Evolutionary conservation across 1,140 invertebrate species (phyloP), one percentile per base, ranked within the genome.

Genomic region (Panonychus citri): DNA sequence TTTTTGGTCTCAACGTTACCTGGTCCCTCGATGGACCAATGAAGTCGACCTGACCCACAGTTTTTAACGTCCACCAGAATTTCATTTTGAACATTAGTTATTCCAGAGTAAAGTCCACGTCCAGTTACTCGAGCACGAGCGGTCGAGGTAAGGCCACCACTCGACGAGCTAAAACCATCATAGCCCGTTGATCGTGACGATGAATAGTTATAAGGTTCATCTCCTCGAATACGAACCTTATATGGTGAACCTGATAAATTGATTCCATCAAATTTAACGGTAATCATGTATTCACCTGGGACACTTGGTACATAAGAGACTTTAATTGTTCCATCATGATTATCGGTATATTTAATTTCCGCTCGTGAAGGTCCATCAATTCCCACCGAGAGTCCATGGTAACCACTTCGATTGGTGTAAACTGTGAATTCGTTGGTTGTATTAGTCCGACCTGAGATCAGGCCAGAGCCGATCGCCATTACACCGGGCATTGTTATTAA

Each of bases 251-350:
- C 91, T 68, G 83, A 83, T 66, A 97, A 94, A 69, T 94, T 85
- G 65, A 90, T 89, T 62, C 93, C 89, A 24, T 82, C 89, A 64
- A 95, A 95, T 64, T 91, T 86, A 27, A 95, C 86, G n/a, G 82
- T 79, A 58, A 93, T 81, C 68, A 90, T 89, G 70, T 97, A 96
- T 71, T 95, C 90, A 50, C 93, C 93, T 4, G 90, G 90, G n/a
- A 87, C 84, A 0, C 86, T 90, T 39, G 91, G 91, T 52, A 94
- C 67, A 69, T 91, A 97, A 1, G 83, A 85, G 1, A 93, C 87
- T 0, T 82, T 79, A 0, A 95, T 88, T 0, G 90, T 95, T 30
- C 91, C 91, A 69, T 94, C 88, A 70, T 90, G 90, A 71, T 93
- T 93, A 68, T 95, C 89, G 60, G 87, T 82, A 63, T 85, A 93